Conservation (phyloP, 2,888 invertebrate species). For the Apeira syringaria region DNA sequence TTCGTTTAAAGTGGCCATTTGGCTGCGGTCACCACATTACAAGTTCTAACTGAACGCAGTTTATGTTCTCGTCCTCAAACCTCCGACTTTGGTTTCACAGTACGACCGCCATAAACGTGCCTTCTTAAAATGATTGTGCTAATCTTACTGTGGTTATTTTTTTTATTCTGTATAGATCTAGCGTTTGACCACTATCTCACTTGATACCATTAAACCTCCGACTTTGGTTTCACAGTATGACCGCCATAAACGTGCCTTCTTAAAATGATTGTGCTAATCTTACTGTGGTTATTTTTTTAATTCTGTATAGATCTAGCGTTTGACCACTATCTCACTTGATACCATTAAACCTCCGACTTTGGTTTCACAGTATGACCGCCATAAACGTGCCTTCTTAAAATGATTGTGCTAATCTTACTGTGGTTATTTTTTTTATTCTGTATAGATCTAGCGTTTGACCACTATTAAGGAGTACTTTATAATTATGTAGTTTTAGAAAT, state of each 20-base stretch:
- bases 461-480: too few species aligned
- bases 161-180: too few species aligned
- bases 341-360: slow-evolving; percentile 3
- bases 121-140: background rate
- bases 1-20: slow-evolving; percentile 37
- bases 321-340: too few species aligned
- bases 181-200: too few species aligned
- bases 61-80: slow-evolving; percentile 9
- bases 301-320: too few species aligned
- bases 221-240: slow-evolving; percentile 9
- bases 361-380: slow-evolving; percentile 4
- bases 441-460: too few species aligned
- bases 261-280: too few species aligned
- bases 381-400: background rate
- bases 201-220: background rate
- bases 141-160: too few species aligned
- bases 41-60: slow-evolving; percentile 16
- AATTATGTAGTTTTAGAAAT: too few species aligned
- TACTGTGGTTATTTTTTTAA: too few species aligned
- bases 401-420: too few species aligned
- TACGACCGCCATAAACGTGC: background rate
- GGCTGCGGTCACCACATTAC: slow-evolving; percentile 24
- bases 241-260: background rate
- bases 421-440: too few species aligned
- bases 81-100: slow-evolving; percentile 9